These are phyloP conservation scores for Phragmatobia fuliginosa DNA, from an alignment of 2,888 invertebrate genomes.

Conservation along the genomic window DNA sequence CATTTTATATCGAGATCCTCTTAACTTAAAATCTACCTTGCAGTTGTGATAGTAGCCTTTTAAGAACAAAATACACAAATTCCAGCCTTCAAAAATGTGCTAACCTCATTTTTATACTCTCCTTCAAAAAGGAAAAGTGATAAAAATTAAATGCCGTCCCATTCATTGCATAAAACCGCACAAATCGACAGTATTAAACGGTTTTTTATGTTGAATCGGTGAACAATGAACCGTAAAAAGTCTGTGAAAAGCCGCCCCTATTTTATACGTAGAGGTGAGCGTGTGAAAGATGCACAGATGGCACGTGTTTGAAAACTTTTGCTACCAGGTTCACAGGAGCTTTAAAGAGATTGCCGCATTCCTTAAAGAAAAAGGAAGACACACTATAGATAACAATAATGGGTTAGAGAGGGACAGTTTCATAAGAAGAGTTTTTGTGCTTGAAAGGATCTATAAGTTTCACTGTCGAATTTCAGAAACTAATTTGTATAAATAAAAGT, in stretches of 20 bases:
- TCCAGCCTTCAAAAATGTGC: background rate
- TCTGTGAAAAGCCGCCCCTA: constrained; percentile 15
- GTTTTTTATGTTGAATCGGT: constrained; percentile 11
- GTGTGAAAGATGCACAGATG: constrained; percentile 28
- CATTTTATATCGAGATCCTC: too few species aligned
- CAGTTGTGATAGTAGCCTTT: too few species aligned
- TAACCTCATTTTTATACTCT: constrained; percentile 12
- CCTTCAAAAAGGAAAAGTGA: constrained; percentile 11
- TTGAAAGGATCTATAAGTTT: background rate
- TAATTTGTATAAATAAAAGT: background rate
- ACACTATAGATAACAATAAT: background rate
- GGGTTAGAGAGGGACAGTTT: background rate
- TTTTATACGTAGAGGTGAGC: constrained; percentile 17
- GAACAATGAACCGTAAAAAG: constrained; percentile 23
- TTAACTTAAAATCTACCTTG: too few species aligned
- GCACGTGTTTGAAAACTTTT: constrained; percentile 35
- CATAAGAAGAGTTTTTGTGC: background rate
- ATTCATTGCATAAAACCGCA: constrained; percentile 28
- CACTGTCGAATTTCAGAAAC: background rate
- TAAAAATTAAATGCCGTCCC: constrained; percentile 16
- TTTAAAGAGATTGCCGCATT: constrained; percentile 1
- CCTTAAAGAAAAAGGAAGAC: background rate
- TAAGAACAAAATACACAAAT: too few species aligned
- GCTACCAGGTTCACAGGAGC: constrained; percentile 15
- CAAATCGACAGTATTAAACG: constrained; percentile 19